These are phyloP conservation scores for Manis crassicaudata DNA, from an alignment of 2,797 vertebrate genomes.

Conservation along the genomic window DNA sequence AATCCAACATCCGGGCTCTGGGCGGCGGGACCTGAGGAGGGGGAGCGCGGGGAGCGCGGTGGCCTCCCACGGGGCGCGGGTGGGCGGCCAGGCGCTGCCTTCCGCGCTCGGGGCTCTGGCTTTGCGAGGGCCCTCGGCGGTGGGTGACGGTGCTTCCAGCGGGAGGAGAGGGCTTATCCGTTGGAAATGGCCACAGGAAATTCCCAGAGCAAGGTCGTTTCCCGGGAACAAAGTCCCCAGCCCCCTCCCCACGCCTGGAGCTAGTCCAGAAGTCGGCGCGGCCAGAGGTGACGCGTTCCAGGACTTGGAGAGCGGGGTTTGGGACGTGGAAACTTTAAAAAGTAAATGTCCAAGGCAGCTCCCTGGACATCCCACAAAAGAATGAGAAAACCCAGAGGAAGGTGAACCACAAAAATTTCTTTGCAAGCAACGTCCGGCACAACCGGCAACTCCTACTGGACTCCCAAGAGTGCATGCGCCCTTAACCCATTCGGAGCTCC, in stretches of 20 bases:
- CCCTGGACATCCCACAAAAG: slow-evolving; percentile 21
- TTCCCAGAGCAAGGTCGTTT: slow-evolving; percentile 26
- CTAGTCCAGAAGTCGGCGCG: neutral
- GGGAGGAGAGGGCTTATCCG: neutral
- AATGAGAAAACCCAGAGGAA: slow-evolving; percentile 11
- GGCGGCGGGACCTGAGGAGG: slow-evolving; percentile 64
- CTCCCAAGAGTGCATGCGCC: neutral
- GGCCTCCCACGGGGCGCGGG: neutral
- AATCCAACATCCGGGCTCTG: slow-evolving; percentile 85
- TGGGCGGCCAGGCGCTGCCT: slow-evolving; percentile 36
- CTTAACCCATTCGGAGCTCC: slow-evolving; percentile 12
- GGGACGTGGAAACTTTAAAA: neutral
- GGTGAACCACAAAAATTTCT: slow-evolving; percentile 54
- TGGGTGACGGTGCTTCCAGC: neutral
- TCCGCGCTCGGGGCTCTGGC: neutral
- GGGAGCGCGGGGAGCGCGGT: neutral
- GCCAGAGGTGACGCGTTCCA: neutral
- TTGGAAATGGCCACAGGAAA: slow-evolving; percentile 38
- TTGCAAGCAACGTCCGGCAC: slow-evolving; percentile 39
- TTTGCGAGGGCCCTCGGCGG: rapidly evolving
- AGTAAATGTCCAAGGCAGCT: neutral
- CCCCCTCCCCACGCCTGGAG: slow-evolving; percentile 6
- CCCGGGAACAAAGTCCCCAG: neutral
- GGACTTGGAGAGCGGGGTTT: neutral
- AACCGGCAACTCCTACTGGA: slow-evolving; percentile 12